These are phyloP conservation scores for Drosophila dives DNA, from an alignment of 2,888 invertebrate genomes.

Conservation along the genomic window DNA sequence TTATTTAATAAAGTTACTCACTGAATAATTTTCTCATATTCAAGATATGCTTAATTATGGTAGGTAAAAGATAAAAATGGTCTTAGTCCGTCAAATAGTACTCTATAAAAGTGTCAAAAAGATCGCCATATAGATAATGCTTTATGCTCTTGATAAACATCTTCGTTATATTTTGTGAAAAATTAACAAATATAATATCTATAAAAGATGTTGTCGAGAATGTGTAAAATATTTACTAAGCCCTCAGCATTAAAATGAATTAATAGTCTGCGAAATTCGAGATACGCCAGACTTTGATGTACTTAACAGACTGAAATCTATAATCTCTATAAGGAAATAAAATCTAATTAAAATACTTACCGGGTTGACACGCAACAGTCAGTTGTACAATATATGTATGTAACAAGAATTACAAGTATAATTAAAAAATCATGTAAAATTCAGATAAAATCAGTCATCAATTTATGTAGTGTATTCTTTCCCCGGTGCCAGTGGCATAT, in stretches of 20 bases:
- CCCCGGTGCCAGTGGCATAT: background rate
- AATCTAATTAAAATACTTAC: background rate
- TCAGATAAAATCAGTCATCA: background rate
- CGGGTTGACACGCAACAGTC: background rate
- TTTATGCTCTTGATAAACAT: too few relatives aligned
- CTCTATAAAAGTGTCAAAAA: constrained; percentile 53
- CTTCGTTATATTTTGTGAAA: constrained; percentile 17
- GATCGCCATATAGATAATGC: constrained; percentile 58
- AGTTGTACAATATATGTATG: background rate
- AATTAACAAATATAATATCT: constrained; percentile 9
- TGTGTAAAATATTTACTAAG: background rate
- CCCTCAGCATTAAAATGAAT: background rate
- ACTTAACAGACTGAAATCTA: background rate
- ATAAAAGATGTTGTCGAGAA: constrained; percentile 4
- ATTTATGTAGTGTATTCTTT: background rate
- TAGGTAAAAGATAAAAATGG: constrained; percentile 30
- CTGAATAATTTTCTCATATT: background rate
- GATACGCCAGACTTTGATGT: background rate
- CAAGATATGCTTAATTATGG: constrained; percentile 8
- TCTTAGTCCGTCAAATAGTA: constrained; percentile 6
- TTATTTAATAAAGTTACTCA: background rate
- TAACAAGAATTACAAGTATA: background rate
- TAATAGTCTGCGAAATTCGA: background rate
- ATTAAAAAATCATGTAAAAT: background rate
- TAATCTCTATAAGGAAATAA: background rate